Percentiles rank a stretch among this genome's conserved stretches.
Evolutionary conservation across 2,113 vertebrate genomes (phyloP).

Genomic region (Phoxinus phoxinus): DNA sequence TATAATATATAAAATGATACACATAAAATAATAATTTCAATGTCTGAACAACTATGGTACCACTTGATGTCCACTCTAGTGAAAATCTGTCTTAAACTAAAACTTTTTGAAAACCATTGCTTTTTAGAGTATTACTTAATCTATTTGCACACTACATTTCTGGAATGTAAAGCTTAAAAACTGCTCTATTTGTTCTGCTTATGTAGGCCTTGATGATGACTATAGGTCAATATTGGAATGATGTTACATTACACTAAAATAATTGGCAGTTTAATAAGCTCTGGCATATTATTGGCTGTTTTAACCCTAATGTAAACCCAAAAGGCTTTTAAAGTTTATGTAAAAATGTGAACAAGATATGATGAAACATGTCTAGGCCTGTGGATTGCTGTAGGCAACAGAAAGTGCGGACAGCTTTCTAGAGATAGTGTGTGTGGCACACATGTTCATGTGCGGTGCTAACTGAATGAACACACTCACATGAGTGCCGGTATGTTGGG

Average conservation of each 20-base stretch:
- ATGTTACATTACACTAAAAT: neutral
- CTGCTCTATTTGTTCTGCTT: neutral
- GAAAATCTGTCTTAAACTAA: neutral
- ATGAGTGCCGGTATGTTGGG: neutral
- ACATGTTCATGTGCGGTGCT: neutral
- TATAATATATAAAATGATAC: neutral
- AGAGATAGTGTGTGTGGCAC: slow-evolving; percentile 17
- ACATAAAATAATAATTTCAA: neutral
- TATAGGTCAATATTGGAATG: slow-evolving; percentile 5
- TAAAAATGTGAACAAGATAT: slow-evolving; percentile 29
- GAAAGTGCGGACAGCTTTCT: slow-evolving; percentile 13
- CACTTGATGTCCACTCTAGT: neutral
- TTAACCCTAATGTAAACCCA: neutral
- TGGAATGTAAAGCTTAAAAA: neutral
- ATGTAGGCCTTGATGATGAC: neutral
- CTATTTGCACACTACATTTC: neutral
- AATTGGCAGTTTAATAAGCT: slow-evolving; percentile 23
- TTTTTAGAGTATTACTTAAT: neutral
- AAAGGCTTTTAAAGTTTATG: slow-evolving; percentile 16
- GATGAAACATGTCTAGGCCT: slow-evolving; percentile 39
- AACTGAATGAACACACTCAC: neutral
- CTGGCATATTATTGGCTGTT: neutral
- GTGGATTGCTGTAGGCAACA: neutral
- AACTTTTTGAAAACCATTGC: neutral
- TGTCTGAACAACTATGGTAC: neutral